Percentiles rank a stretch among this genome's conserved stretches.
phyloP scores from a whole-genome alignment of 2,888 invertebrate species.

The Perizoma flavofasciatum region DNA sequence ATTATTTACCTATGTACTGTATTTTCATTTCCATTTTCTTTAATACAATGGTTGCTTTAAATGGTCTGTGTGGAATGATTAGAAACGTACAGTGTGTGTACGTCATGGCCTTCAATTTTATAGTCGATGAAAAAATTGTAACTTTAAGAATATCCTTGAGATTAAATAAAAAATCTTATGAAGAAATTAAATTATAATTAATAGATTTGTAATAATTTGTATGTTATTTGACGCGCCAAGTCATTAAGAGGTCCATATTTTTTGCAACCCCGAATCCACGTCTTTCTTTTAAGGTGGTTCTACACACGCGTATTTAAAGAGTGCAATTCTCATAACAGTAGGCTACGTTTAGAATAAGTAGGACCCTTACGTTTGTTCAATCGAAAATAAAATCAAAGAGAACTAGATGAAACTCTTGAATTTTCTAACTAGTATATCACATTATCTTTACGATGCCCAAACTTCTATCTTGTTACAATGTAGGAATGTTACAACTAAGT shows the following conservation, averaged over 20 bases:
- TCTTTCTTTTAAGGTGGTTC: constrained; percentile 48
- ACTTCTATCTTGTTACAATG: constrained; percentile 11
- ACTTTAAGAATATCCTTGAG: constrained; percentile 63
- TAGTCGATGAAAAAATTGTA: constrained; percentile 57
- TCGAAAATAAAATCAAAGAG: constrained; percentile 21
- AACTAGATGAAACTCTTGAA: constrained; percentile 24
- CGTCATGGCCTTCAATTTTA: constrained; percentile 65
- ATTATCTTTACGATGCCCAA: constrained; percentile 14
- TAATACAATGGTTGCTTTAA: constrained; percentile 14
- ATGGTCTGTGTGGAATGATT: constrained; percentile 38
- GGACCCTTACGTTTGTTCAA: constrained; percentile 29
- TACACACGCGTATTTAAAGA: constrained; percentile 27
- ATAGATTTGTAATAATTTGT: constrained; percentile 61
- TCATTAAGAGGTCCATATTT: constrained; percentile 45
- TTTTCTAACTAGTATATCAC: constrained; percentile 27
- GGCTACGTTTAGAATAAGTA: constrained; percentile 33
- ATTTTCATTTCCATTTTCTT: constrained; percentile 16
- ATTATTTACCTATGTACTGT: constrained; percentile 4
- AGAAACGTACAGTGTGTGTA: constrained; percentile 40
- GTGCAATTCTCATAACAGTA: constrained; percentile 34
- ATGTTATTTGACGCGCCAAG: constrained; percentile 55
- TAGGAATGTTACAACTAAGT: constrained; percentile 10
- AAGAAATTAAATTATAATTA: constrained; percentile 56
- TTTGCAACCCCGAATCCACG: constrained; percentile 56
- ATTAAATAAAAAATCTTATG: constrained; percentile 68